Conservation (phyloP, 2,888 invertebrate genomes). For the Glyphotaelius pellucidus region DNA sequence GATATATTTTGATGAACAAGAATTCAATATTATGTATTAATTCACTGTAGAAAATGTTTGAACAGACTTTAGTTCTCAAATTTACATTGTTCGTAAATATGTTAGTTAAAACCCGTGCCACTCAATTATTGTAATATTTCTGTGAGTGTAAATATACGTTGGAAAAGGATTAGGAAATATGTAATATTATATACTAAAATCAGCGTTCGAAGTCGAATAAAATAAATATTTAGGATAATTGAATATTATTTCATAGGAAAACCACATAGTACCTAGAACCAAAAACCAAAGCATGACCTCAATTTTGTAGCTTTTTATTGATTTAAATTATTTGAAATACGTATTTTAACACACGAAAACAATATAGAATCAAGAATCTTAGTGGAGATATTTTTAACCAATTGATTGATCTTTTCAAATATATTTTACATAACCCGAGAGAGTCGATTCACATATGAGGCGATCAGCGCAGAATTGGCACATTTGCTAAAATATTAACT, state of each 20-base stretch:
- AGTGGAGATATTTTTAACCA: constrained; percentile 18
- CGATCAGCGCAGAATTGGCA: neutral
- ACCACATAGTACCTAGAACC: constrained; percentile 51
- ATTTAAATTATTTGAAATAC: neutral
- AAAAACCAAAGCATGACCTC: constrained; percentile 65
- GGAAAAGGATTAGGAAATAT: neutral
- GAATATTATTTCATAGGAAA: constrained; percentile 51
- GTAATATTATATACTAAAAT: neutral
- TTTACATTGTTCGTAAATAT: constrained; percentile 2
- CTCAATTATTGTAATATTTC: neutral
- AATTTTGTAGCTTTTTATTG: constrained; percentile 56
- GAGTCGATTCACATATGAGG: neutral
- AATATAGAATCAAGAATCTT: neutral
- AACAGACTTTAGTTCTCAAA: neutral
- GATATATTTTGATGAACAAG: neutral
- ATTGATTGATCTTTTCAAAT: neutral
- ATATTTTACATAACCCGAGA: neutral
- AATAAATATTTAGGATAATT: constrained; percentile 28
- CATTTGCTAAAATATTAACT: neutral
- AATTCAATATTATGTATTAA: neutral
- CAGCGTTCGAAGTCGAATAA: neutral
- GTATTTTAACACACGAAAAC: neutral
- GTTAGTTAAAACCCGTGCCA: neutral
- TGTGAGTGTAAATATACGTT: neutral
- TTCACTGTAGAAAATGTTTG: neutral